Base-by-base conservation (phyloP, 1,140 invertebrate genomes). In the Lanistes nyassanus region DNA sequence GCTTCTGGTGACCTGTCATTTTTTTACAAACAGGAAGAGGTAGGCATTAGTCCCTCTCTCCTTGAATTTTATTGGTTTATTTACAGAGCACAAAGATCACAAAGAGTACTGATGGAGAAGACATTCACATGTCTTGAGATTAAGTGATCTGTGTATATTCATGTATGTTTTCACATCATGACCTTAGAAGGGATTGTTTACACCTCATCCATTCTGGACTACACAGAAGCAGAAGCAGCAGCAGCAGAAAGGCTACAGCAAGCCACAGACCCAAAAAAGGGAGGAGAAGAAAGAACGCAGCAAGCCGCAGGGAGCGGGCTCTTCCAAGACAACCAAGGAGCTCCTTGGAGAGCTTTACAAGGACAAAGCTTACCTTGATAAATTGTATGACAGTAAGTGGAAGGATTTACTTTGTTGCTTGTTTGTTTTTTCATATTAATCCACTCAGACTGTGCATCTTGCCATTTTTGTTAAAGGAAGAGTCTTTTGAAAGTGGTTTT, bases 321-420 rank as follows among this genome's bases (percentile, higher is more conserved):
- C 88, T 68, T 47, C 77, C 29, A 89, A 89, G 74, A 89, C 88
- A 13, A 85, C 87, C 34, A 89, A 89, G 81, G 85, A 90, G 75
- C 78, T 90, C 23, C 79, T 90, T 9, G 89, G 88, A 42, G 83
- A 89, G 77, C 78, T 90, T 13, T 90, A 87, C 80, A 81, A 81
- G 4, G 89, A 90, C 64, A 86, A 84, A 72, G 83, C 83, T 74
- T 90, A 80, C 77, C 77, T 90, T 55, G 88, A 90, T 79, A 86
- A 87, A 78, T 76, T 90, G 19, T 80, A 87, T 80, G 83, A 85
- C 75, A 81, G 88, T 89, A 82, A 80, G 82, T 79, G 42, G 42
- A 60, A 29, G 3, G 11, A 60, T 60, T 26, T 9, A 60, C 6
- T 13, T 9, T 29, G 11, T 26, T 60, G 31, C 23, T 26, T 69